A percentile compares a stretch with the other conserved stretches of the same genome.
Evolutionary conservation across 2,113 vertebrate species (phyloP).

Genomic region (Lota lota): DNA sequence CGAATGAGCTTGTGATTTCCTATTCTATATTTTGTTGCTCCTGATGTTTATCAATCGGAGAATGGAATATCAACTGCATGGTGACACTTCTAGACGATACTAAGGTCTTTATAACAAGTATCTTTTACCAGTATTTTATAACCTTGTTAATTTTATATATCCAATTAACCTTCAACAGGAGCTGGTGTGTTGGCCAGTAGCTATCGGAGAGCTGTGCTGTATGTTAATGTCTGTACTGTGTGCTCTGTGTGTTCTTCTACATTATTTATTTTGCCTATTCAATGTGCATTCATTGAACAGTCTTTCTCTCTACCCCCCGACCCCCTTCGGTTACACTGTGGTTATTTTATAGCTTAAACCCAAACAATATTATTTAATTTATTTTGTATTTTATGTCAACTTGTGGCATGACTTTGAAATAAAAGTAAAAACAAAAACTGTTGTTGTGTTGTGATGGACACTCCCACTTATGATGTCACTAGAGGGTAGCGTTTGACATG

Average conservation of each 20-base stretch:
- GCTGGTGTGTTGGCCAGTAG: slow-evolving; percentile 63
- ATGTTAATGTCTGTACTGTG: slow-evolving; percentile 60
- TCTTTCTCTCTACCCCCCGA: slow-evolving; percentile 45
- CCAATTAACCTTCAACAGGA: slow-evolving; percentile 50
- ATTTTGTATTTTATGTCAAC: slow-evolving; percentile 81
- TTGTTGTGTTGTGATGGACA: slow-evolving; percentile 20
- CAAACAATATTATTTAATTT: slow-evolving; percentile 58
- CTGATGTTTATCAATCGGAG: slow-evolving; percentile 64
- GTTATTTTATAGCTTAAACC: slow-evolving; percentile 72
- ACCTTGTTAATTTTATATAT: slow-evolving; percentile 75
- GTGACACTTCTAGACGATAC: slow-evolving; percentile 69
- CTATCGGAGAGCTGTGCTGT: slow-evolving; percentile 61
- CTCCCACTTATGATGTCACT: neutral
- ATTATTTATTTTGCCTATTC: slow-evolving; percentile 14
- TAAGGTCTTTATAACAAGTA: slow-evolving; percentile 70
- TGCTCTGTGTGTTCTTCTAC: slow-evolving; percentile 52
- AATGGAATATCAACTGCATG: slow-evolving; percentile 70
- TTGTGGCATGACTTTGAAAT: slow-evolving; percentile 84
- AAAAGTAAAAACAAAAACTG: slow-evolving; percentile 60
- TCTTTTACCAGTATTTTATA: slow-evolving; percentile 79
- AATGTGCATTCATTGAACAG: slow-evolving; percentile 35
- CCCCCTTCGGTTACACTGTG: slow-evolving; percentile 72
- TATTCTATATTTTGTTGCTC: slow-evolving; percentile 66
- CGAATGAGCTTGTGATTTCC: slow-evolving; percentile 70
- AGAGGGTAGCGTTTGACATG: neutral